These are phyloP conservation scores for Xenopus borealis DNA, from an alignment of 2,113 vertebrate genomes.

Conservation along the genomic window DNA sequence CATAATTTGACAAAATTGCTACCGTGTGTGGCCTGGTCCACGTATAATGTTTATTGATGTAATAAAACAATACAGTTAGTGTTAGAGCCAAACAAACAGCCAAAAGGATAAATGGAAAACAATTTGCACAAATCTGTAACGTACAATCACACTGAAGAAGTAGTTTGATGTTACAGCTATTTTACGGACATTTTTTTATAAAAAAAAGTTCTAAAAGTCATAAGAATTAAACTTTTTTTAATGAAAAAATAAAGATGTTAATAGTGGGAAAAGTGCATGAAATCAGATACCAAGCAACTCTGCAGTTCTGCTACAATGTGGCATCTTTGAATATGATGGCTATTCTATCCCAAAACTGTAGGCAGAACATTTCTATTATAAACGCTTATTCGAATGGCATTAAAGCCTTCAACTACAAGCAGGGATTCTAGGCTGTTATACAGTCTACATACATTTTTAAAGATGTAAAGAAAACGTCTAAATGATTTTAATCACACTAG, in stretches of 20 bases:
- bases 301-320: conserved; percentile 68
- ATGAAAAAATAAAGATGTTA: conserved; percentile 71
- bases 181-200: conserved; percentile 58
- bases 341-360: conserved; percentile 70
- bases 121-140: conserved; percentile 74
- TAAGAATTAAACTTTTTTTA: conserved; percentile 64
- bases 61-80: conserved; percentile 92
- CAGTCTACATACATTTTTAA: conserved; percentile 55
- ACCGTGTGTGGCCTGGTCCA: conserved; percentile 76
- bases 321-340: conserved; percentile 68
- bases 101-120: conserved; percentile 61
- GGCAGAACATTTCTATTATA: conserved; percentile 73
- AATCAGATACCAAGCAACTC: conserved; percentile 71
- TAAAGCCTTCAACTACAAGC: conserved; percentile 72
- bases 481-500: conserved; percentile 67
- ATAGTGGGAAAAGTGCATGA: conserved; percentile 82
- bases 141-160: conserved; percentile 61
- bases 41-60: conserved; percentile 86
- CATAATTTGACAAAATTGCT: conserved; percentile 54
- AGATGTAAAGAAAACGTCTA: conserved; percentile 58
- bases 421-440: conserved; percentile 66
- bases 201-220: conserved; percentile 69
- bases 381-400: conserved; percentile 73
- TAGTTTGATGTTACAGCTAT: conserved; percentile 66
- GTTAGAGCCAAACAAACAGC: conserved; percentile 83